A percentile compares a stretch with the other conserved stretches of the same genome.
These are phyloP conservation scores for Andrena bucephala DNA, from an alignment of 2,888 invertebrate genomes.

Conservation along the genomic window DNA sequence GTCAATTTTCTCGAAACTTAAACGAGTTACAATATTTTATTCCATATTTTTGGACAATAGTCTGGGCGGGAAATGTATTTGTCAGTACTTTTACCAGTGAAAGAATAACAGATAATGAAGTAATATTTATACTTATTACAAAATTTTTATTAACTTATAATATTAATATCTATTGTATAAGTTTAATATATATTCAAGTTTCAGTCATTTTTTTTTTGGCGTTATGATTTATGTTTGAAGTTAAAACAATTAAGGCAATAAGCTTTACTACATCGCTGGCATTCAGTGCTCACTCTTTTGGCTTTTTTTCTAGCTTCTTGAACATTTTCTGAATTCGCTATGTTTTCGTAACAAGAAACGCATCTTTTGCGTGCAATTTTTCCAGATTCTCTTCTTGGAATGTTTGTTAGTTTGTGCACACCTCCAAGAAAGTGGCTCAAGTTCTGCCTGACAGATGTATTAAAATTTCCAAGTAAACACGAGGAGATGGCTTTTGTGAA, in stretches of 20 bases:
- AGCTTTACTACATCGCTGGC: neutral
- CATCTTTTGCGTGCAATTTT: slow-evolving; percentile 9
- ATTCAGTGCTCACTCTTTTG: slow-evolving; percentile 3
- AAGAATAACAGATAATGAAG: neutral
- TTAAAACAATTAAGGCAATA: slow-evolving; percentile 8
- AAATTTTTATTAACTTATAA: neutral
- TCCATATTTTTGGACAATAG: too few relatives aligned
- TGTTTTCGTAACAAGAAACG: slow-evolving; percentile 2
- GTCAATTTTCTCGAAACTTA: too few relatives aligned
- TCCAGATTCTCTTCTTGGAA: slow-evolving; percentile 1
- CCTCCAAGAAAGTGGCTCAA: neutral
- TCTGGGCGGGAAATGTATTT: too few relatives aligned
- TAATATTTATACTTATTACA: slow-evolving; percentile 2
- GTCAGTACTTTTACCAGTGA: too few relatives aligned
- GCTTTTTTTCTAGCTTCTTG: neutral
- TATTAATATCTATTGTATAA: neutral
- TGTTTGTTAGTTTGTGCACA: neutral
- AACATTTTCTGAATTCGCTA: neutral
- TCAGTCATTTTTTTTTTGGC: neutral
- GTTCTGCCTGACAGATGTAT: neutral
- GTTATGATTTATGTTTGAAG: neutral
- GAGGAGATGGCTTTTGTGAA: neutral
- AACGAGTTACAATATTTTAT: too few relatives aligned
- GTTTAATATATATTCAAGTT: neutral
- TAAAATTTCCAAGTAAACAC: slow-evolving; percentile 1